Base-by-base conservation (phyloP, 2,888 invertebrate genomes). In the Cataglyphis albicans region DNA sequence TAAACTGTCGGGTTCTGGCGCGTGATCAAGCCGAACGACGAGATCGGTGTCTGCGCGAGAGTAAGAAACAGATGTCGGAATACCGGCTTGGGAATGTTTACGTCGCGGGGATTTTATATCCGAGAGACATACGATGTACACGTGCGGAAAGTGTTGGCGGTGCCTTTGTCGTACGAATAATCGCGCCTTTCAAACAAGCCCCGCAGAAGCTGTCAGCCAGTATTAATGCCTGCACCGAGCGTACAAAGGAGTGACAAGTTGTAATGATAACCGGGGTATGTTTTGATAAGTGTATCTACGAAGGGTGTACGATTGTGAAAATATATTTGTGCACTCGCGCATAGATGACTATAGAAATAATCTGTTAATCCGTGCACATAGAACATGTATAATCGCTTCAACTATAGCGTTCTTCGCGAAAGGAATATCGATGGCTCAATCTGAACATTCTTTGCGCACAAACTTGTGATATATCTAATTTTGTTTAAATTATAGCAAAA, bases 71-170 rank as follows among this genome's bases (percentile, higher is more conserved):
- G 89, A 89, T 89, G 89, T 89, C 86, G 84, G 78, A 21, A 48
- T 72, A 83, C 82, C 65, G 57, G 90, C 89, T 90, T 89, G 89
- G 90, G 89, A 89, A 89, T 89, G 89, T 89, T 89, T 89, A 89
- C 90, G 87, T 81, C 83, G 73, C 35, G 55, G 29, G 70, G 82
- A 88, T 88, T 89, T 89, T 89, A 89, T 86, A 86, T 84, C 74
- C 84, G 67, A 75, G 81, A 88, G 88, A 89, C 89, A 89, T 89
- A 89, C 89, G 89, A 89, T 35, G 86, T 83, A 86, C 89, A 89
- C 90, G 89, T 89, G 89, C 82, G 74, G 32, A 73, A 29, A 18
- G 65, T 59, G 83, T 57, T 48, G 67, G 81, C 83, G 80, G 82
- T 68, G 74, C 74, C 84, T 86, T 89, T 86, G 82, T 82, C 67